Percentiles rank a stretch among this genome's conserved stretches.
phyloP scores from a whole-genome alignment of 2,888 invertebrate genomes.

The Oasisia sp. region DNA sequence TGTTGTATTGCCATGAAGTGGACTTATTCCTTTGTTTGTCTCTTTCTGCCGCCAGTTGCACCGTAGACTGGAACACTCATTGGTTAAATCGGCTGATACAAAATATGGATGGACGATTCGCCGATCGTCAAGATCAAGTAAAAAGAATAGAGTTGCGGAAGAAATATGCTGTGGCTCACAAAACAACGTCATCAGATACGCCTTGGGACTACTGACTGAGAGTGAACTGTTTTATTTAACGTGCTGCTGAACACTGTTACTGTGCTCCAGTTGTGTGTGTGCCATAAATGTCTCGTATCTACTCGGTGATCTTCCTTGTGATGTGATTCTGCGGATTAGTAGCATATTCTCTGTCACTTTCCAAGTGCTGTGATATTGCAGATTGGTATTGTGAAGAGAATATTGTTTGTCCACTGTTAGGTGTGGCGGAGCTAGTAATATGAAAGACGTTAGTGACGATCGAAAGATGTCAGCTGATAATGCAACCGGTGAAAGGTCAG shows the following conservation, averaged over 20 bases:
- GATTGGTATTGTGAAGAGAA: neutral
- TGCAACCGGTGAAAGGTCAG: neutral
- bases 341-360: neutral
- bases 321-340: neutral
- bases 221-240: neutral
- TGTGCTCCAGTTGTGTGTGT: neutral
- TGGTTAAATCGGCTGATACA: neutral
- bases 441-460: neutral
- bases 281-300: neutral
- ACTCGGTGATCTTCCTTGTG: neutral
- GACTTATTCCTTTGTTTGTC: neutral
- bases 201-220: slow-evolving; percentile 5
- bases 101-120: neutral
- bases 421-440: neutral
- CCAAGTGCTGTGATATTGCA: neutral
- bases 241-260: neutral
- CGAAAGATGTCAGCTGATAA: neutral
- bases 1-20: neutral
- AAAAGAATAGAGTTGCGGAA: neutral
- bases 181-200: neutral
- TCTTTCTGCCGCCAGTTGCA: neutral
- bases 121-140: neutral
- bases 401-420: neutral
- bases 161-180: neutral
- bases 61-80: neutral